Conservation (phyloP, 2,888 invertebrate genomes). For the Mesorhabditis belari region DNA sequence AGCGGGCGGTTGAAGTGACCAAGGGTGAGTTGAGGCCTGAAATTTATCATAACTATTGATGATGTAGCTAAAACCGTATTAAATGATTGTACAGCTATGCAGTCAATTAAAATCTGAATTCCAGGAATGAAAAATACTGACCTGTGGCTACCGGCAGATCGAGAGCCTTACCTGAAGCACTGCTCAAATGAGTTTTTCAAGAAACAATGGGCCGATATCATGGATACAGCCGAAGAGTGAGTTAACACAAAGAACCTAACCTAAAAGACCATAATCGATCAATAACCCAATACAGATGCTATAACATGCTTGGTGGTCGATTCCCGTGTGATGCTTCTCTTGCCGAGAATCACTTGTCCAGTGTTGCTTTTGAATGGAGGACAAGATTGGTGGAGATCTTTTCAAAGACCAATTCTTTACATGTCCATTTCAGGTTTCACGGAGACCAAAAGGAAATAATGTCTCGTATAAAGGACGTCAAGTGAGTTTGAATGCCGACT, state of each 20-base stretch:
- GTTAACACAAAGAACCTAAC: constrained; percentile 12
- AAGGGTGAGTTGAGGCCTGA: no score
- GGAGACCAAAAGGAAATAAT: no score
- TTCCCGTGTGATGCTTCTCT: constrained; percentile 41
- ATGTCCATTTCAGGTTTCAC: no score
- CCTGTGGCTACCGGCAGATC: constrained; percentile 44
- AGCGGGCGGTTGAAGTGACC: neutral
- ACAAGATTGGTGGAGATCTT: constrained; percentile 40
- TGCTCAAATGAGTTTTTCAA: constrained; percentile 40
- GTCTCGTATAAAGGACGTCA: no score
- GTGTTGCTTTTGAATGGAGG: constrained; percentile 45
- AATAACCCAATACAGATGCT: constrained; percentile 40
- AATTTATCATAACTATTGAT: no score
- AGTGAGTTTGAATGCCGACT: no score
- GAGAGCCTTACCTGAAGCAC: constrained; percentile 44
- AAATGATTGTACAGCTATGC: no score
- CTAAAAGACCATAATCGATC: no score
- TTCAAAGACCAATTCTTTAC: no score
- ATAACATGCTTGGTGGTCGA: constrained; percentile 45
- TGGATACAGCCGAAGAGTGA: constrained; percentile 48
- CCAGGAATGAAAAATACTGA: constrained; percentile 51
- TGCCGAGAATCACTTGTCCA: constrained; percentile 35
- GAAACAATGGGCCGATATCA: constrained; percentile 50
- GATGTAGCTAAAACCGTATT: no score
- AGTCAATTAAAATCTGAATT: no score